Base-by-base conservation (phyloP, 2,888 invertebrate species). In the Cheilosia soror region DNA sequence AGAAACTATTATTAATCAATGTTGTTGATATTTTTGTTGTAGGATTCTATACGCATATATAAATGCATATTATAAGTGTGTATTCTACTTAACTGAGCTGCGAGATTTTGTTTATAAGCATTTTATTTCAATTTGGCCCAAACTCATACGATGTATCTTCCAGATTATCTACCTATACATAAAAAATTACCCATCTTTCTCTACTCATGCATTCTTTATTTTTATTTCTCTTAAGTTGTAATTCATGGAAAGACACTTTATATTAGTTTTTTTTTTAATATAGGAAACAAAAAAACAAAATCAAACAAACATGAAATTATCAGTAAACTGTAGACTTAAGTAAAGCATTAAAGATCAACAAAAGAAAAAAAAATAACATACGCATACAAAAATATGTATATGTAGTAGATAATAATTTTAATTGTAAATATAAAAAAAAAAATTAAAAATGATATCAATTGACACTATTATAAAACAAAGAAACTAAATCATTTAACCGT, bases 11-110 rank as follows among this genome's bases (percentile, higher is more conserved):
- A 85, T 85, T 81, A 85, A 85, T 85, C 71, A 81, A 77, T 85
- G 81, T 85, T 85, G 85, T 85, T 85, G 85, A 84, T 84, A 84
- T 76, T 85, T 85, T 85, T 85, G 81, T 85, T 81, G 85, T 85
- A 85, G 85, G 68, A 77, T 71, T 85, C 72, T 80, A 72, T 76
- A 72, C 80, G 77, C 81, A 81, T 85, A 85, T 66, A 66, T 65
- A 73, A 11, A 62, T 75, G 53, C 66, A 83, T 58, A 60, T 55
- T 63, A 13, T 58, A 76, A 27, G n/a, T 71, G 60, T 78, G 65
- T 42, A 79, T 75, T 83, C 78, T 76, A 79, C 71, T 77, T 81
- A 81, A 72, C 77, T 72, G 37, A 80, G 76, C 71, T 72, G 47
- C 65, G 72, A 81, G 80, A 77, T 77, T 78, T 78, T 33, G 58